Conservation (phyloP, 1,140 invertebrate species). For the Anagrus nilaparvatae region DNA sequence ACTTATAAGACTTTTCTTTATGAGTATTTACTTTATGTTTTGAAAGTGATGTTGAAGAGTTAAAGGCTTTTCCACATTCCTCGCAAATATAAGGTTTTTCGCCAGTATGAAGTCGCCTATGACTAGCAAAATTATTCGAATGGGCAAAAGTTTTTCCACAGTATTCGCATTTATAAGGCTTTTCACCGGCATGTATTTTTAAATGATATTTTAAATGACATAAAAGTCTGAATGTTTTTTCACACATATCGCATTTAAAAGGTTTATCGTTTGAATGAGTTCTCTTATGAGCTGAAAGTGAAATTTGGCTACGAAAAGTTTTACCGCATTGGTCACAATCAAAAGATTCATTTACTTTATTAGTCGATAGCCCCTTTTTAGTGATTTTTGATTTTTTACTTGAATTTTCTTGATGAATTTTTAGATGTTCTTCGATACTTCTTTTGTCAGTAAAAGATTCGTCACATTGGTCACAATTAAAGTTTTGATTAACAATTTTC, state of each 20-base stretch:
- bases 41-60: slow-evolving; percentile 52
- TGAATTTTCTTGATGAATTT: too few species aligned
- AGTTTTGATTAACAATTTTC: too few species aligned
- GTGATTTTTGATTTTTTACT: too few species aligned
- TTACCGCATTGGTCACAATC: slow-evolving; percentile 6
- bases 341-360: too few species aligned
- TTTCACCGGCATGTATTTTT: slow-evolving; percentile 60
- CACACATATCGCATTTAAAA: slow-evolving; percentile 20
- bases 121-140: slow-evolving; percentile 56
- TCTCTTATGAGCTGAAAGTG: slow-evolving; percentile 24
- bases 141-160: slow-evolving; percentile 60
- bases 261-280: slow-evolving; percentile 13
- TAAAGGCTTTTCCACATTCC: slow-evolving; percentile 53
- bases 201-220: slow-evolving; percentile 52
- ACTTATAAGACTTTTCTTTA: slow-evolving; percentile 69
- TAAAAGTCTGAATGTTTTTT: too few species aligned
- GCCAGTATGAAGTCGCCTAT: slow-evolving; percentile 57
- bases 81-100: slow-evolving; percentile 57
- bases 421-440: too few species aligned
- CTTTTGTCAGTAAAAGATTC: too few species aligned
- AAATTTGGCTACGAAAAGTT: slow-evolving; percentile 1
- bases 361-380: too few species aligned
- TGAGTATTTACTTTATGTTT: slow-evolving; percentile 60
- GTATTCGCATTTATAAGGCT: slow-evolving; percentile 55
- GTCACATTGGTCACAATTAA: too few species aligned